These are phyloP conservation scores for Lymantria monacha DNA, from an alignment of 2,888 invertebrate species.

Conservation along the genomic window DNA sequence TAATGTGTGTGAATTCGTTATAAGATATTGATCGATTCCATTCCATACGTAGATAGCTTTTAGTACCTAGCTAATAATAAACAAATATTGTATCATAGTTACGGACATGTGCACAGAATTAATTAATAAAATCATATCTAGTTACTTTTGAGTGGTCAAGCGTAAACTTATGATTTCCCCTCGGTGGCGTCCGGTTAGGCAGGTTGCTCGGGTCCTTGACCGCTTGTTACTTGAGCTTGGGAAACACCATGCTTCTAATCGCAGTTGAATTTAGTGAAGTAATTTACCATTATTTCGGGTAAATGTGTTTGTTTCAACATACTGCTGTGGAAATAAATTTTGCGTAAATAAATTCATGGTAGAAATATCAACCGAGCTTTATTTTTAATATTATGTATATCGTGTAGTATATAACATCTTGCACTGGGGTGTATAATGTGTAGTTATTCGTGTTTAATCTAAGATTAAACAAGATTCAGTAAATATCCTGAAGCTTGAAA, in stretches of 20 bases:
- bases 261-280: conserved; percentile 1
- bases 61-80: no score
- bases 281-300: conserved; percentile 9
- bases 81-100: conserved; percentile 5
- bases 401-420: no score
- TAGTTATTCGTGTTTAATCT: no score
- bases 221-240: conserved; percentile 31
- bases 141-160: conserved; percentile 29
- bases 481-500: no score
- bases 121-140: conserved; percentile 21
- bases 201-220: conserved; percentile 70
- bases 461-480: no score
- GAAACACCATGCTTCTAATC: conserved; percentile 28
- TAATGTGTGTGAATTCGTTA: no score
- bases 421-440: no score
- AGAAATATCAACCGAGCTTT: neutral
- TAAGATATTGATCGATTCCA: no score
- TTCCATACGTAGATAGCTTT: no score
- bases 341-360: neutral
- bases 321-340: neutral
- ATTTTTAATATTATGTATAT: no score
- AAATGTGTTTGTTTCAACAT: neutral
- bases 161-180: conserved; percentile 47
- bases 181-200: conserved; percentile 59
- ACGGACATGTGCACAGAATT: conserved; percentile 23